Evolutionary conservation across 2,113 vertebrate species (phyloP), one percentile per base, ranked within the genome.

Genomic region (Deroptyus accipitrinus): DNA sequence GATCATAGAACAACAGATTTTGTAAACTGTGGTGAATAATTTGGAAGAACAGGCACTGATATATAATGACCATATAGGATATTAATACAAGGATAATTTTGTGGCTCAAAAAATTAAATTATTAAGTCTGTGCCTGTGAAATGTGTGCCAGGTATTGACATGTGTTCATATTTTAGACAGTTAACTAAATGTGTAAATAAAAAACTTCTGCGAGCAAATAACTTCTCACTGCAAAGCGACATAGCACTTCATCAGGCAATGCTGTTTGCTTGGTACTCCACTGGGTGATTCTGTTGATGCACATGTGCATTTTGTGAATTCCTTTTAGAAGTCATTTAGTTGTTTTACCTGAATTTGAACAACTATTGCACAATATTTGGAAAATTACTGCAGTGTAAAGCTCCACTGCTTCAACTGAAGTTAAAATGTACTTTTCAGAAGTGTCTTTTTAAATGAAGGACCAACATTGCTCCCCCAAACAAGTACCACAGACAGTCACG

Each of bases 1-100:
- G 88, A 73, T 86, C 85, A 94, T 14, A 72, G 79, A 96, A 97
- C 74, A 97, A 96, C 89, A 97, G 93, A 96, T 92, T 97, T 88
- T 91, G 70, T 77, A 94, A 88, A 83, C 93, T 83, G 33, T 4
- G 80, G 27, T 64, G 75, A 80, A 85, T 49, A 55, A 85, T 44
- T 80, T 82, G 46, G 84, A 81, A 84, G 62, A 72, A 69, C 51
- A n/a, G 2, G 7, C 31, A 33, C 16, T 66, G 22, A 78, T 64
- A 30, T 73, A n/a, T 41, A 78, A 83, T 0, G 1, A 80, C 13
- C 10, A 31, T 42, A 74, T 17, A 80, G 44, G 59, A 66, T 31
- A 80, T 35, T 62, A 76, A 82, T 52, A 73, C 1, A 5, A 92
- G 22, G 27, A 85, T 49, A 79, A 80, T 78, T 92, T 57, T 74